These are phyloP conservation scores for Poeciliopsis prolifica DNA, from an alignment of 2,113 vertebrate species.

Conservation along the genomic window DNA sequence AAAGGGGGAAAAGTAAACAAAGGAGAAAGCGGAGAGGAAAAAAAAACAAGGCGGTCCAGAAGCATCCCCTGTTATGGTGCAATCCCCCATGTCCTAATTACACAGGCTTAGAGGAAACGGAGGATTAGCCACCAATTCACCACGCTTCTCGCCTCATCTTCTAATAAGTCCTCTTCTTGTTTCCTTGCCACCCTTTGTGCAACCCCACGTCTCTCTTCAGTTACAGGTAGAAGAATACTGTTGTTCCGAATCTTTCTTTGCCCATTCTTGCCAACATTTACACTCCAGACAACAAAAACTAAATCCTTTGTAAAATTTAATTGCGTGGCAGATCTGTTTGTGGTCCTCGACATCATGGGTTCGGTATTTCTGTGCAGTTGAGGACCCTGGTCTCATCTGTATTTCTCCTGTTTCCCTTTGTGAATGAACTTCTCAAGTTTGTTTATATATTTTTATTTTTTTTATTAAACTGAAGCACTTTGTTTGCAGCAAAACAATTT, in stretches of 20 bases:
- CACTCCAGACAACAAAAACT: conserved; percentile 17
- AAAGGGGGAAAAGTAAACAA: conserved; percentile 64
- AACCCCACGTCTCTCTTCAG: conserved; percentile 56
- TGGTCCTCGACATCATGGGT: background rate
- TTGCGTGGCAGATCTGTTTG: background rate
- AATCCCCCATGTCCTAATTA: conserved; percentile 83
- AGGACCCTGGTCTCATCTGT: background rate
- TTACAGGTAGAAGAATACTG: conserved; percentile 54
- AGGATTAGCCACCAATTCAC: conserved; percentile 78
- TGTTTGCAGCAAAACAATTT: conserved; percentile 11
- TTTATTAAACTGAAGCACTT: conserved; percentile 1
- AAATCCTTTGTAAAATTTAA: conserved; percentile 30
- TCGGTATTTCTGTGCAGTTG: background rate
- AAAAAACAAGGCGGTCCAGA: conserved; percentile 61
- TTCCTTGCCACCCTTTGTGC: conserved; percentile 61
- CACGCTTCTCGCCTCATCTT: conserved; percentile 76
- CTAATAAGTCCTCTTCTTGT: conserved; percentile 72
- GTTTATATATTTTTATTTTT: background rate
- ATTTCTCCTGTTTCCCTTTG: background rate
- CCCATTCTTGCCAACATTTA: conserved; percentile 13
- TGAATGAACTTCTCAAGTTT: background rate
- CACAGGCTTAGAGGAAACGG: conserved; percentile 78
- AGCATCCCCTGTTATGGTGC: conserved; percentile 72
- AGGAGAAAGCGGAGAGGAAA: background rate
- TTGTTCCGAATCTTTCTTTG: conserved; percentile 45